Conservation (phyloP, 2,113 vertebrate species). For the Eretmochelys imbricata region DNA sequence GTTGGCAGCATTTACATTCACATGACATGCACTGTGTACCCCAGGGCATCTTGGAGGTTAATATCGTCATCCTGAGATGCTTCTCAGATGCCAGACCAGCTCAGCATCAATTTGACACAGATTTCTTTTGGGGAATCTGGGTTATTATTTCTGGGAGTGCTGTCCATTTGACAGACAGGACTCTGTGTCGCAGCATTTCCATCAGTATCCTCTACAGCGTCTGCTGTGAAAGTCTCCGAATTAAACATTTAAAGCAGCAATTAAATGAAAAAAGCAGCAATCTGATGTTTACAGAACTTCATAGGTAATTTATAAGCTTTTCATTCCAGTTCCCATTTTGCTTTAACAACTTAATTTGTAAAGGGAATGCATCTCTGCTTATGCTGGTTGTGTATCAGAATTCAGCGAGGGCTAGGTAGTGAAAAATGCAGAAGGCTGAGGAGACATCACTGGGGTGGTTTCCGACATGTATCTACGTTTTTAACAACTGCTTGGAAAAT, state of each 20-base stretch:
- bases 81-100: slow-evolving; percentile 73
- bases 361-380: slow-evolving; percentile 35
- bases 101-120: slow-evolving; percentile 79
- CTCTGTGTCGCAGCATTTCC: background rate
- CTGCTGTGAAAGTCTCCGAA: slow-evolving; percentile 49
- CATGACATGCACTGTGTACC: slow-evolving; percentile 53
- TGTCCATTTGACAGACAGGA: slow-evolving; percentile 75
- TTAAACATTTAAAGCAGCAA: slow-evolving; percentile 82
- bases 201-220: slow-evolving; percentile 21
- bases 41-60: slow-evolving; percentile 67
- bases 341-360: slow-evolving; percentile 77
- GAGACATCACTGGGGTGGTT: slow-evolving; percentile 50
- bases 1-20: background rate
- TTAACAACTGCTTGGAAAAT: slow-evolving; percentile 69
- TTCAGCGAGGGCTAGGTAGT: slow-evolving; percentile 58
- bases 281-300: slow-evolving; percentile 75
- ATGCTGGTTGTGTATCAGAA: slow-evolving; percentile 33
- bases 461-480: slow-evolving; percentile 61
- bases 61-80: slow-evolving; percentile 72
- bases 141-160: slow-evolving; percentile 72
- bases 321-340: slow-evolving; percentile 51
- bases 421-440: slow-evolving; percentile 71
- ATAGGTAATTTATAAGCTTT: slow-evolving; percentile 81
- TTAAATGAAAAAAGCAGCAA: slow-evolving; percentile 73
- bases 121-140: slow-evolving; percentile 78